A percentile compares a stretch with the other conserved stretches of the same genome.
phyloP scores from a whole-genome alignment of 2,113 vertebrate genomes.

The Corvus cornix region DNA sequence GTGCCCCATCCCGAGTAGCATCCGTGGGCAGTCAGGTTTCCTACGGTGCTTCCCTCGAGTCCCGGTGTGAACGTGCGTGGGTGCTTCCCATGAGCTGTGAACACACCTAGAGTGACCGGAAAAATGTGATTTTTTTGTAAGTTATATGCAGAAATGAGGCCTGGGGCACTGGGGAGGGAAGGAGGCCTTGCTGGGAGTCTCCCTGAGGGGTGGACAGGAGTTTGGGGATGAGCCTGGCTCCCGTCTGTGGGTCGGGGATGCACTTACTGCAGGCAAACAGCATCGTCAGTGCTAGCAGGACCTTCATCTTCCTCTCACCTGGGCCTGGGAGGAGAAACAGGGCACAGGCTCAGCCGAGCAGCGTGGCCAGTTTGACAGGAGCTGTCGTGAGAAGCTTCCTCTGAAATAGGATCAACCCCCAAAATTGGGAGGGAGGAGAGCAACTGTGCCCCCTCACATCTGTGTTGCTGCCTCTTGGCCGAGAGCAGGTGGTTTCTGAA shows the following conservation, averaged over 20 bases:
- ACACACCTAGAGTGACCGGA: background rate
- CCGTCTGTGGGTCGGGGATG: rapidly evolving
- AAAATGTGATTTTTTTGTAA: background rate
- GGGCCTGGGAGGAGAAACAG: background rate
- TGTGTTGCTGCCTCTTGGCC: background rate
- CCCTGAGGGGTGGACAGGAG: background rate
- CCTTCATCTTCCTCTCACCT: slow-evolving; percentile 33
- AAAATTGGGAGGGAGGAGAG: background rate
- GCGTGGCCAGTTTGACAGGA: rapidly evolving
- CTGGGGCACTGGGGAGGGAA: background rate
- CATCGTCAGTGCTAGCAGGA: background rate
- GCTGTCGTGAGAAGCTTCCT: background rate
- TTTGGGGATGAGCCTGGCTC: background rate
- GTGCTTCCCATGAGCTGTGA: background rate
- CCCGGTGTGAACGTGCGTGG: background rate
- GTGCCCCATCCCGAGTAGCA: background rate
- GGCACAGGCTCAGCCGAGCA: background rate
- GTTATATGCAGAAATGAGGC: background rate
- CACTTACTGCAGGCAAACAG: slow-evolving; percentile 44
- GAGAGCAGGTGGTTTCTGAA: rapidly evolving
- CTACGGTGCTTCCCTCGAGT: slow-evolving; percentile 44
- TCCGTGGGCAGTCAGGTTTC: background rate
- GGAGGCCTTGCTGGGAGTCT: background rate
- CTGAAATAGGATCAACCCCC: background rate
- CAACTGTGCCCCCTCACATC: background rate